Percentiles rank a stretch among this genome's conserved stretches.
phyloP scores from a whole-genome alignment of 2,113 vertebrate genomes.

The Sardina pilchardus region DNA sequence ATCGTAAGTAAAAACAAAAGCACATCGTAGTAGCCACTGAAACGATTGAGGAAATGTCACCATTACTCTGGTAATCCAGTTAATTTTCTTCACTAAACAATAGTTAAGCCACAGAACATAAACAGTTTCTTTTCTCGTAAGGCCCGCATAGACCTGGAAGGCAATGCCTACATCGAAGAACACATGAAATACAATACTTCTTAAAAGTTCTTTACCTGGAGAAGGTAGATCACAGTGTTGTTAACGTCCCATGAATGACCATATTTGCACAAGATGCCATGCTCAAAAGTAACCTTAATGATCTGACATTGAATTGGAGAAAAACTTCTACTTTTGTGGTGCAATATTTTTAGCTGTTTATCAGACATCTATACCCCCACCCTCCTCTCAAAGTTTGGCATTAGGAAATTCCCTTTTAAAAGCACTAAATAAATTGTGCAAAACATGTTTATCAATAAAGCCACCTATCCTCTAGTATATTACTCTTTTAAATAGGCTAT shows the following conservation, averaged over 20 bases:
- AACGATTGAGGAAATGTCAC: background rate
- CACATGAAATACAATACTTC: slow-evolving; percentile 27
- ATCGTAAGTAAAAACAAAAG: background rate
- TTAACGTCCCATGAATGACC: slow-evolving; percentile 28
- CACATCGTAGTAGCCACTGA: slow-evolving; percentile 8
- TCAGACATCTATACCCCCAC: background rate
- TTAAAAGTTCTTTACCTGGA: slow-evolving; percentile 38
- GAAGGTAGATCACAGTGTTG: slow-evolving; percentile 51
- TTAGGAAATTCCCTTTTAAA: slow-evolving; percentile 24
- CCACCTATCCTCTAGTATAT: slow-evolving; percentile 6
- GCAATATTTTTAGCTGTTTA: slow-evolving; percentile 11
- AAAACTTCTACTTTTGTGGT: slow-evolving; percentile 8
- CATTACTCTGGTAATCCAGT: background rate
- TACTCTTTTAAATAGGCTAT: background rate
- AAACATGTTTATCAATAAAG: slow-evolving; percentile 31
- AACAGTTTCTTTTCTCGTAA: background rate
- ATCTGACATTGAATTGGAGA: background rate
- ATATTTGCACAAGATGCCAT: slow-evolving; percentile 1
- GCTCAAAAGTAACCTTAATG: slow-evolving; percentile 18
- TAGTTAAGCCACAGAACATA: background rate
- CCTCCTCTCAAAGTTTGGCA: background rate
- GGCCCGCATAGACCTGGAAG: background rate
- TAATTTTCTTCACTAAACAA: background rate
- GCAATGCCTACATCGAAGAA: slow-evolving; percentile 34
- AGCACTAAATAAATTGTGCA: slow-evolving; percentile 48